Percentiles rank a stretch among this genome's conserved stretches.
Conservation (phyloP, 1,140 invertebrate species). For the Palaemon carinicauda region DNA sequence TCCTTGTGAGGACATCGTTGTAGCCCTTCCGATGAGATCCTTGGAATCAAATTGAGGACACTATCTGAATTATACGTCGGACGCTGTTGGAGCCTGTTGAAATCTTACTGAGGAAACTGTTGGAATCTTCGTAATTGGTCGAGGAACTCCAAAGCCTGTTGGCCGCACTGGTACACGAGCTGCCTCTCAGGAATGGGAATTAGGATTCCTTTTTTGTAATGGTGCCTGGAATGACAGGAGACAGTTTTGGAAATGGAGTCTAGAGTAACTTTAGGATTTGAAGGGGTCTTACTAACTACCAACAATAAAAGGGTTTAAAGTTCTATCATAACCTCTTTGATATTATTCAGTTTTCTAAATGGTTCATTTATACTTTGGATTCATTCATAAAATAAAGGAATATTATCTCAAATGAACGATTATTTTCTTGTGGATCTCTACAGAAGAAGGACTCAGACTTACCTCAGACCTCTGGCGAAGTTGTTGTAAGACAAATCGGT, state of each 20-base stretch:
- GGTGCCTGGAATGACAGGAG: slow-evolving; percentile 72
- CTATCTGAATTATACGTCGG: no score
- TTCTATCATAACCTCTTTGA: no score
- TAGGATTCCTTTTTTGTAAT: slow-evolving; percentile 84
- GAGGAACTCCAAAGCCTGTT: slow-evolving; percentile 69
- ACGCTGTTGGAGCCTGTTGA: no score
- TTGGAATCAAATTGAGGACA: no score
- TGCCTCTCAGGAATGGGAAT: slow-evolving; percentile 80
- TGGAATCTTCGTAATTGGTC: background rate
- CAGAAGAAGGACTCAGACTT: background rate
- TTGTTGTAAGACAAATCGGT: slow-evolving; percentile 92
- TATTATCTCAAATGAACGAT: no score
- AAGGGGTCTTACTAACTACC: no score
- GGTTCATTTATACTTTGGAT: background rate
- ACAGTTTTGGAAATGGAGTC: background rate
- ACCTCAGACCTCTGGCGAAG: slow-evolving; percentile 90
- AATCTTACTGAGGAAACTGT: no score
- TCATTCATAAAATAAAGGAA: no score
- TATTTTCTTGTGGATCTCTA: no score
- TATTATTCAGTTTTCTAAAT: background rate
- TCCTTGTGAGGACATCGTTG: no score
- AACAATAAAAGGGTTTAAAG: background rate
- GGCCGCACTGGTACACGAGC: slow-evolving; percentile 87
- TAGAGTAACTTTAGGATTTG: background rate
- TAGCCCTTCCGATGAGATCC: no score